These are phyloP conservation scores for Trogon surrucura DNA, from an alignment of 2,113 vertebrate genomes.

Conservation along the genomic window DNA sequence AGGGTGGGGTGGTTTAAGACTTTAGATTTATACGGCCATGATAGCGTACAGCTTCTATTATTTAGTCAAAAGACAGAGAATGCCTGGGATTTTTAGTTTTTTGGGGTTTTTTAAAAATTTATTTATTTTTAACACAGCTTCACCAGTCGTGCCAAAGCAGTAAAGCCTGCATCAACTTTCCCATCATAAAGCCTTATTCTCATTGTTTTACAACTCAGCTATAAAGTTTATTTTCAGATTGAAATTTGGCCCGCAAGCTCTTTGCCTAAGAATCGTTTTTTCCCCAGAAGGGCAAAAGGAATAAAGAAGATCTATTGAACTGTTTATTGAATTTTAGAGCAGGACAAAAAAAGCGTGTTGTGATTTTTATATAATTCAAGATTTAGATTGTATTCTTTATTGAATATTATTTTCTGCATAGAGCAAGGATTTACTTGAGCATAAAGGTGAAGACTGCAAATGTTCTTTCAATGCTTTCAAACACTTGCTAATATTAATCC, in stretches of 20 bases:
- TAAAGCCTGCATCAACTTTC: constrained; percentile 15
- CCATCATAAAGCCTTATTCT: constrained; percentile 19
- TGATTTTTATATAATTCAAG: constrained; percentile 55
- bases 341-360: neutral
- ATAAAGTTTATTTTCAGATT: constrained; percentile 54
- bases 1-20: constrained; percentile 65
- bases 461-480: constrained; percentile 1
- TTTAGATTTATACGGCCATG: constrained; percentile 20
- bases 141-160: neutral
- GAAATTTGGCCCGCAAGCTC: constrained; percentile 34
- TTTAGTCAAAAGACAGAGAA: neutral
- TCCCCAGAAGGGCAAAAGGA: constrained; percentile 31
- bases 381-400: constrained; percentile 46
- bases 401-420: constrained; percentile 41
- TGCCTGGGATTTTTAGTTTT: neutral
- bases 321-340: constrained; percentile 51
- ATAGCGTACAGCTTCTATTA: neutral
- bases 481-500: neutral
- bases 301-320: constrained; percentile 61
- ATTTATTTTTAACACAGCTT: constrained; percentile 10
- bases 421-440: constrained; percentile 42
- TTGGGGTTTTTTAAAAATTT: neutral
- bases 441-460: neutral
- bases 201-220: constrained; percentile 33
- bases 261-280: constrained; percentile 36